phyloP scores from a whole-genome alignment of 37 sponge, comb jelly and placozoan species.

The Lycopodina hypogea region DNA sequence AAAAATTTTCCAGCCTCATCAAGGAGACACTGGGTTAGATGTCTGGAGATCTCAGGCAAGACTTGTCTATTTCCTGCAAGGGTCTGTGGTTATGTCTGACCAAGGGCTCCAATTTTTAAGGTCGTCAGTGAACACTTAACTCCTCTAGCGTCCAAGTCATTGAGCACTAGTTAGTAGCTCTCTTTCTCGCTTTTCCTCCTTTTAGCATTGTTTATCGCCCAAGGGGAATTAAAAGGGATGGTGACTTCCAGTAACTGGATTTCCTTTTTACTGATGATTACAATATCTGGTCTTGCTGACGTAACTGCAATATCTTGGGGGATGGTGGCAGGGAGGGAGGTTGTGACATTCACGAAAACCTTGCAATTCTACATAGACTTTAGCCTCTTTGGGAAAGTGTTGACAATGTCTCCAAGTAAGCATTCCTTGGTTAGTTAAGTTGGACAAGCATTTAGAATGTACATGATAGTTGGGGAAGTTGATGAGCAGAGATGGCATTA shows the following conservation, averaged over 20 bases:
- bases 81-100: too few relatives aligned
- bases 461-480: background rate
- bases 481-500: slow-evolving; percentile 12
- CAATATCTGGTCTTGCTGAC: slow-evolving; percentile 25
- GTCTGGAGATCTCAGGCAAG: too few relatives aligned
- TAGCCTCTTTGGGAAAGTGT: too few relatives aligned
- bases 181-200: slow-evolving; percentile 9
- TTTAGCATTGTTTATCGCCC: slow-evolving; percentile 9
- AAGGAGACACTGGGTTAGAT: too few relatives aligned
- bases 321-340: slow-evolving; percentile 18
- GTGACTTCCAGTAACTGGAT: slow-evolving; percentile 23
- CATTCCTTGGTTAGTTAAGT: background rate
- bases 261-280: background rate
- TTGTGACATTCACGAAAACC: background rate
- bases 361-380: too few relatives aligned
- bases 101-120: too few relatives aligned
- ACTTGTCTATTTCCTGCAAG: too few relatives aligned
- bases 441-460: slow-evolving; percentile 30
- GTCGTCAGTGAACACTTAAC: too few relatives aligned
- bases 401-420: too few relatives aligned
- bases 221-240: slow-evolving; percentile 6
- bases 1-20: too few relatives aligned
- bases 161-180: too few relatives aligned
- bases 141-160: too few relatives aligned
- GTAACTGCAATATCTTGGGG: slow-evolving; percentile 18